These are phyloP conservation scores for Colius striatus DNA, from an alignment of 2,113 vertebrate species.

Conservation along the genomic window DNA sequence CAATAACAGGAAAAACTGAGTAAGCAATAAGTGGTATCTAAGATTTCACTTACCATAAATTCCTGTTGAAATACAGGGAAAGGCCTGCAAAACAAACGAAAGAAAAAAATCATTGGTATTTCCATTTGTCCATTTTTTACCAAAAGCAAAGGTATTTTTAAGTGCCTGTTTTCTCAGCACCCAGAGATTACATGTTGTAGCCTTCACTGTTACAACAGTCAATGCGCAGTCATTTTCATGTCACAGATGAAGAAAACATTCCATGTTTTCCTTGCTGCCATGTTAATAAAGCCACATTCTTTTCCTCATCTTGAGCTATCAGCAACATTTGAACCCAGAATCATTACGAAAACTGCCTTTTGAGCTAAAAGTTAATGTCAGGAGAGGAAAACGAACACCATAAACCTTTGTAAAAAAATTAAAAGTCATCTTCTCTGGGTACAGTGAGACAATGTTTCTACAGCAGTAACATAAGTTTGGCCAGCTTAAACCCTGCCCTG, in stretches of 20 bases:
- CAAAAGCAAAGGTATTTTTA: not conserved
- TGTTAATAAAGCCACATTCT: not conserved
- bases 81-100: conserved; percentile 86
- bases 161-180: conserved; percentile 22
- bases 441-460: not conserved
- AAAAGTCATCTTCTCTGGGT: not conserved
- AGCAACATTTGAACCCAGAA: not conserved
- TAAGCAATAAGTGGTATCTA: not conserved
- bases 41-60: conserved; percentile 91
- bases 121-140: not conserved
- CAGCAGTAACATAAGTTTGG: not conserved
- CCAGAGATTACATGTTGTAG: not conserved
- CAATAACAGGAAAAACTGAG: not conserved
- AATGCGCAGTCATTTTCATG: not conserved
- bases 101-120: conserved; percentile 29
- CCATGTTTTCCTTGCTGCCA: not conserved
- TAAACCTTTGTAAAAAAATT: not conserved
- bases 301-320: not conserved
- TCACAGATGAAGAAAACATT: not conserved
- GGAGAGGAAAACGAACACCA: not conserved
- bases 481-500: not conserved
- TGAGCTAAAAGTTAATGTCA: not conserved
- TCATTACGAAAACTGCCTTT: not conserved
- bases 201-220: not conserved
- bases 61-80: conserved; percentile 98